These are phyloP conservation scores for Microctonus hyperodae DNA, from an alignment of 2,888 invertebrate species.

Conservation along the genomic window DNA sequence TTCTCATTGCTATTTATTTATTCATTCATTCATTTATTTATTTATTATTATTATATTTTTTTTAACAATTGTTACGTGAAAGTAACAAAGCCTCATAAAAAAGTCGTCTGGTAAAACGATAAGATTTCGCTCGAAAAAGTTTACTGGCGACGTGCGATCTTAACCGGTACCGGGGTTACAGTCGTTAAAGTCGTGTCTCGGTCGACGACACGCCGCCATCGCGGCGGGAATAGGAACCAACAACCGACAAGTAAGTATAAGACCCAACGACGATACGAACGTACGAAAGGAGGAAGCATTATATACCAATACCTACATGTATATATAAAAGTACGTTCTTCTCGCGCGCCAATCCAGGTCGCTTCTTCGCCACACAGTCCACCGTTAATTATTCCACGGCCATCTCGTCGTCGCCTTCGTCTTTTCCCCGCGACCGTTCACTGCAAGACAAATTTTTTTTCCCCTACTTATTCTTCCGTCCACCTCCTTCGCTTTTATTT, in stretches of 20 bases:
- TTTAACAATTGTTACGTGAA: constrained; percentile 1
- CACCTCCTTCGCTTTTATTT: not conserved
- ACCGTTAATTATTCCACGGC: constrained; percentile 58
- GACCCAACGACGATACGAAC: constrained; percentile 10
- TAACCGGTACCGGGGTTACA: constrained; percentile 15
- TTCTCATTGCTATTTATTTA: not conserved
- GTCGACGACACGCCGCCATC: constrained; percentile 16
- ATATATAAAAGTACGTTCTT: too few relatives aligned
- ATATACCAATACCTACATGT: not conserved
- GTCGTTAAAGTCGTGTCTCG: constrained; percentile 11
- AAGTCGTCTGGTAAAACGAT: constrained; percentile 3
- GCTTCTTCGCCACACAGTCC: constrained; percentile 38
- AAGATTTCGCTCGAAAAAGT: constrained; percentile 15
- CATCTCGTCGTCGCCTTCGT: constrained; percentile 40
- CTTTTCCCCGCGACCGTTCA: not conserved
- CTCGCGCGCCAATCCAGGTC: constrained; percentile 49
- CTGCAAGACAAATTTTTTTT: not conserved
- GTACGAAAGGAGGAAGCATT: constrained; percentile 45
- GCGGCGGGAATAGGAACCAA: constrained; percentile 12
- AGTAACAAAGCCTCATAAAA: constrained; percentile 8
- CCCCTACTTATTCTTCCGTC: not conserved
- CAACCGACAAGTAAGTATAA: not conserved
- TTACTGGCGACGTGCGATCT: constrained; percentile 14
- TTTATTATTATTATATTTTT: not conserved
- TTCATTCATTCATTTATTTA: not conserved